Evolutionary conservation across 2,888 invertebrate genomes (phyloP).

Genomic region (Polietes domitor): DNA sequence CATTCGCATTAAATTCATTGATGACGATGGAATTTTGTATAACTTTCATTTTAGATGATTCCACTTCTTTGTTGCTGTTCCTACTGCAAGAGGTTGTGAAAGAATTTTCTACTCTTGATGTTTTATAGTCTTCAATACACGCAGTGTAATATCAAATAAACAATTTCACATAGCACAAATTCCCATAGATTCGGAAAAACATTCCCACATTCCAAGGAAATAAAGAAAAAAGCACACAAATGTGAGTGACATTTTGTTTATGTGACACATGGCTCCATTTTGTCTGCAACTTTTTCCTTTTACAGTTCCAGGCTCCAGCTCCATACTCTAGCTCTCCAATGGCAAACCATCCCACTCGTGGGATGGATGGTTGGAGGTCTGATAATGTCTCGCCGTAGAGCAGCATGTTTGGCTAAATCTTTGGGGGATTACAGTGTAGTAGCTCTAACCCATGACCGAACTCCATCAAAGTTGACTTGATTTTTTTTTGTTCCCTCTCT

Average conservation of each 20-base stretch:
- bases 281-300: constrained; percentile 45
- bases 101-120: too few species aligned
- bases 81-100: too few species aligned
- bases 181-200: too few species aligned
- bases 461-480: neutral
- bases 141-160: too few species aligned
- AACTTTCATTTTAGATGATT: too few species aligned
- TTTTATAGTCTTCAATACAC: too few species aligned
- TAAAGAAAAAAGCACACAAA: neutral
- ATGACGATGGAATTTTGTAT: too few species aligned
- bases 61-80: too few species aligned
- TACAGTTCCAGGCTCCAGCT: neutral
- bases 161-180: too few species aligned
- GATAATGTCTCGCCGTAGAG: neutral
- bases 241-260: constrained; percentile 4
- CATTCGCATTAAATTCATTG: too few species aligned
- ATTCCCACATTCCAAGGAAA: neutral
- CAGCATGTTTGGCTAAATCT: constrained; percentile 54
- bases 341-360: neutral
- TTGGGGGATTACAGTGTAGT: constrained; percentile 49
- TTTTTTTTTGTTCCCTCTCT: neutral
- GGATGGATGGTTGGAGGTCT: neutral
- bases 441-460: neutral
- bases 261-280: constrained; percentile 54
- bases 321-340: too few species aligned